Evolutionary conservation across 2,888 invertebrate genomes (phyloP), one percentile per base, ranked within the genome.

Genomic region (Rhamphomyia laevipes): DNA sequence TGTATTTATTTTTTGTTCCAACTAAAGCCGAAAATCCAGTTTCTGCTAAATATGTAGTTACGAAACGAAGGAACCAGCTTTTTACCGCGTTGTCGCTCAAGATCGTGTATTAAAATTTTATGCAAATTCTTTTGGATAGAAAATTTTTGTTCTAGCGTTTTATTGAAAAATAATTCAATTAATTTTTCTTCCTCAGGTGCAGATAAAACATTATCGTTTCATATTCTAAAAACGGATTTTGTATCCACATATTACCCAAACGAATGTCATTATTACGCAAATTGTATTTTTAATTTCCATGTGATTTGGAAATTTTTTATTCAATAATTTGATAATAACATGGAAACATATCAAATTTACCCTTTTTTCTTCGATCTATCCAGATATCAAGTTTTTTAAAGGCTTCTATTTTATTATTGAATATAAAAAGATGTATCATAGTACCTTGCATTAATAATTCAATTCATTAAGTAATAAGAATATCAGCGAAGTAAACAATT

Each of bases 121-220:
- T 44, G 11, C 38, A 51, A 43, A 47, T 49, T 54, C 46, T 50
- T 50, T 42, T 51, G 37, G 15, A 9, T 54, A 40, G 43, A 41
- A 23, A 51, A 54, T 54, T 54, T 49, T 31, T 51, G 50, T 49
- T 55, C 50, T 45, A 57, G 51, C 50, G 47, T 54, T 48, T 51
- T 51, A 46, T 55, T 54, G 53, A 51, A 53, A 49, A 54, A 55
- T 42, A 58, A 49, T 53, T 57, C 56, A 51, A 56, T 56, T 31
- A 35, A 21, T 23, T 45, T 33, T 35, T 35, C 13, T 45, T 37
- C 21, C 23, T 45, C 45, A 37, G 21, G 18, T 37, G 35, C 18
- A 37, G 37, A 37, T 37, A 45, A 37, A 21, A 37, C 21, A 45
- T 45, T 35, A 21, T n/a, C n/a, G 9, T 18, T 45, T 45, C 18